These are phyloP conservation scores for Bathynomus jamesi DNA, from an alignment of 1,140 invertebrate genomes.

Conservation along the genomic window DNA sequence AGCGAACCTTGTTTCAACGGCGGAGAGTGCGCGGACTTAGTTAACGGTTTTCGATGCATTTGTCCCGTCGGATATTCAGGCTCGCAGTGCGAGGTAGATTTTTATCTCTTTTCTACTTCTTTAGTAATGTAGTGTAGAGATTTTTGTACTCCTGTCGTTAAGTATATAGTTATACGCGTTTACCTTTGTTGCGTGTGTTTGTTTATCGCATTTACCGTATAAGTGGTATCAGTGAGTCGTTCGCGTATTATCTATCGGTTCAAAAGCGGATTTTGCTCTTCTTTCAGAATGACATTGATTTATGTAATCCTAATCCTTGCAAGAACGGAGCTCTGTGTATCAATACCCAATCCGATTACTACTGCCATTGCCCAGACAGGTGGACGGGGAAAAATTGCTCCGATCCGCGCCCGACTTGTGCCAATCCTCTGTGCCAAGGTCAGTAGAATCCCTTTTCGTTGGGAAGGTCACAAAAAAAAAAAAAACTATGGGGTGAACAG, in stretches of 20 bases:
- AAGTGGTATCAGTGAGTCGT: too few species aligned
- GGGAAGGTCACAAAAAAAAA: too few species aligned
- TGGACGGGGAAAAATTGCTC: not conserved
- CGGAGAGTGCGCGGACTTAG: slow-evolving; percentile 49
- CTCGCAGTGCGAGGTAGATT: slow-evolving; percentile 54
- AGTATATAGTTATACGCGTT: too few species aligned
- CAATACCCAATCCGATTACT: not conserved
- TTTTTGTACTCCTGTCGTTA: too few species aligned
- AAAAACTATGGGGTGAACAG: too few species aligned
- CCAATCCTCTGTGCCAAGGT: not conserved
- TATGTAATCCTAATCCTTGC: slow-evolving; percentile 68
- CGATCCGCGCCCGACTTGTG: not conserved
- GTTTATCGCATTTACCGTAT: too few species aligned
- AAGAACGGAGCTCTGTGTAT: slow-evolving; percentile 74
- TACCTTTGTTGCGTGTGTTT: too few species aligned
- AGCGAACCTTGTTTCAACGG: slow-evolving; percentile 48
- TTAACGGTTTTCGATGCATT: slow-evolving; percentile 44
- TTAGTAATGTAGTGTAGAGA: too few species aligned
- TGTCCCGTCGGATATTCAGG: slow-evolving; percentile 46
- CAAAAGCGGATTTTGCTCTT: too few species aligned
- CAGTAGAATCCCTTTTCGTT: too few species aligned
- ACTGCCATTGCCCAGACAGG: not conserved
- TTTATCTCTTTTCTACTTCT: too few species aligned
- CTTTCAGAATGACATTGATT: slow-evolving; percentile 46
- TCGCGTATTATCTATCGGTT: too few species aligned